These are phyloP conservation scores for Theocolax elegans DNA, from an alignment of 1,140 invertebrate species.

Conservation along the genomic window DNA sequence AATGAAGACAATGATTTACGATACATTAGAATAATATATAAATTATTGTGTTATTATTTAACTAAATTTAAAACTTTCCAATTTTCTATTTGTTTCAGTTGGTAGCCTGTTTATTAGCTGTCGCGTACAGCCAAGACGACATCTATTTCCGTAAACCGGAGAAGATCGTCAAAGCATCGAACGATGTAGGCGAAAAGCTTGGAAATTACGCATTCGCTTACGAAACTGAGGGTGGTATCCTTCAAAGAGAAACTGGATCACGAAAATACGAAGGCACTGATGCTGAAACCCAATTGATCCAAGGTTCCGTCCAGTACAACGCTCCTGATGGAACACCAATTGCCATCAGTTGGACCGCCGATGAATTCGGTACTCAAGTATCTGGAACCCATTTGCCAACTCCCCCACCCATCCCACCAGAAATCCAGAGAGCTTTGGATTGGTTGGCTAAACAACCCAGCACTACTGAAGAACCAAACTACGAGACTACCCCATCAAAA, in stretches of 20 bases:
- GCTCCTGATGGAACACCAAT: conserved; percentile 69
- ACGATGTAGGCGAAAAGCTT: conserved; percentile 58
- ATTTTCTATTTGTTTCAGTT: too few relatives aligned
- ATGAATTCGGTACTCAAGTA: conserved; percentile 67
- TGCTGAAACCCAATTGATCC: conserved; percentile 65
- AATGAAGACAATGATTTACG: too few relatives aligned
- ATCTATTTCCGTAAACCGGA: conserved; percentile 61
- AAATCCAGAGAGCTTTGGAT: conserved; percentile 80
- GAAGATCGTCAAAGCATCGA: conserved; percentile 56
- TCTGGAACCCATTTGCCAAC: conserved; percentile 78
- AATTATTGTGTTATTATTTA: too few relatives aligned
- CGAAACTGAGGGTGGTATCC: conserved; percentile 68
- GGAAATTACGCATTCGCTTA: conserved; percentile 63
- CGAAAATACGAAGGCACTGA: conserved; percentile 65
- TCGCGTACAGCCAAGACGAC: conserved; percentile 31
- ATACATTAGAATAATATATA: too few relatives aligned
- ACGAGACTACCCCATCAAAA: conserved; percentile 41
- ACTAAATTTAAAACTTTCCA: too few relatives aligned
- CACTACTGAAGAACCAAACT: conserved; percentile 55
- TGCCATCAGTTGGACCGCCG: conserved; percentile 65
- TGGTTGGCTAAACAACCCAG: conserved; percentile 69
- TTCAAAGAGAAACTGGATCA: conserved; percentile 63
- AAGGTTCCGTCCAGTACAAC: conserved; percentile 71
- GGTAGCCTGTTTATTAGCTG: conserved; percentile 41
- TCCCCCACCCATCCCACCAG: conserved; percentile 80